phyloP scores from a whole-genome alignment of 1,140 invertebrate species.

The Drosophila tropicalis region DNA sequence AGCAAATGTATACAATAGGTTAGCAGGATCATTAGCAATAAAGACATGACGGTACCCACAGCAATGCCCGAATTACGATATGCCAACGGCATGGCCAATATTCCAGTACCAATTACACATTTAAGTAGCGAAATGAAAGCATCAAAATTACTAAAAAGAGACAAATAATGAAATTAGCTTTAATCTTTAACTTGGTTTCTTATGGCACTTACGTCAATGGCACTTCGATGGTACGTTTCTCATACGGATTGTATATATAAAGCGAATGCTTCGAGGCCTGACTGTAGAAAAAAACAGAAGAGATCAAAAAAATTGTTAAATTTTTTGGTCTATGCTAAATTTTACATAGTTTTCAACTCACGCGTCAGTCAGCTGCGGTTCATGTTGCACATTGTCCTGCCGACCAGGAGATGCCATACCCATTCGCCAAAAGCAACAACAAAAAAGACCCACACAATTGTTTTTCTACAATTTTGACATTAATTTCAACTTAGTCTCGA shows the following conservation, averaged over 20 bases:
- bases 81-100: constrained; percentile 64
- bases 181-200: no score
- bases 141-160: constrained; percentile 44
- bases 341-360: constrained; percentile 22
- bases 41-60: constrained; percentile 36
- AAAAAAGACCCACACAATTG: constrained; percentile 20
- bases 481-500: constrained; percentile 54
- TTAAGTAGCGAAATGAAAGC: constrained; percentile 62
- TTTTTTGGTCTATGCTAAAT: no score
- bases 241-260: constrained; percentile 63
- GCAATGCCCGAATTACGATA: constrained; percentile 52
- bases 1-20: constrained; percentile 70
- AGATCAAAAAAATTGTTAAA: not conserved
- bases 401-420: constrained; percentile 31
- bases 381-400: constrained; percentile 1
- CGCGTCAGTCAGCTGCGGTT: constrained; percentile 19
- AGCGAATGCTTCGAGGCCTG: constrained; percentile 42
- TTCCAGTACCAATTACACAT: constrained; percentile 65
- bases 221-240: constrained; percentile 58
- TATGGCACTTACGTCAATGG: constrained; percentile 52
- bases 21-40: constrained; percentile 59
- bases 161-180: no score
- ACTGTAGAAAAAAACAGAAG: constrained; percentile 28
- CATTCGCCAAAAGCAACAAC: constrained; percentile 8
- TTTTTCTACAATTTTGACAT: constrained; percentile 60